Conservation (phyloP, 1,140 invertebrate species). For the Drosophila sucinea region DNA sequence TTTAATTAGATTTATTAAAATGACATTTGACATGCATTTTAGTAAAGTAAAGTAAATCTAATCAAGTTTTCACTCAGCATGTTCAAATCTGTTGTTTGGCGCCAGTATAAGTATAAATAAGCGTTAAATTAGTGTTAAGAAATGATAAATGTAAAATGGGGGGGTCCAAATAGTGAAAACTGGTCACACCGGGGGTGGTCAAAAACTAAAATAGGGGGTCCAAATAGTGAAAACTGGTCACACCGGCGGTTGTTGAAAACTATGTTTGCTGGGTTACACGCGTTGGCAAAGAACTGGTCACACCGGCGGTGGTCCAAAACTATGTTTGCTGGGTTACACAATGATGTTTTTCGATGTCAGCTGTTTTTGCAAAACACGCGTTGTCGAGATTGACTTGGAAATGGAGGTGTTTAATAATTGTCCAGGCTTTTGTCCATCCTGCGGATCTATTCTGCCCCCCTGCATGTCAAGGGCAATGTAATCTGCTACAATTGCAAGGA, state of each 20-base stretch:
- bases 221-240: conserved; percentile 85
- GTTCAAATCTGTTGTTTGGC: background rate
- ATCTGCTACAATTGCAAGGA: conserved; percentile 87
- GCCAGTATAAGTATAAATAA: background rate
- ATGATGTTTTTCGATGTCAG: too few relatives aligned
- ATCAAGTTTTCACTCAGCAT: too few relatives aligned
- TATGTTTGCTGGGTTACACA: too few relatives aligned
- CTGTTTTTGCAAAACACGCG: too few relatives aligned
- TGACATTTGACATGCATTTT: conserved; percentile 48
- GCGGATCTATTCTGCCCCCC: conserved; percentile 91
- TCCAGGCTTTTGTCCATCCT: conserved; percentile 91
- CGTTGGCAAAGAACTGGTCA: conserved; percentile 85
- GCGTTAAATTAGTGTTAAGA: too few relatives aligned
- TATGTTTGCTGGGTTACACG: conserved; percentile 88
- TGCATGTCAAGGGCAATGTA: conserved; percentile 85
- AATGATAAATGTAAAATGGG: too few relatives aligned
- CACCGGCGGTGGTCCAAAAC: too few relatives aligned
- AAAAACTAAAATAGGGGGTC: too few relatives aligned
- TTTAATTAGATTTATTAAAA: conserved; percentile 73
- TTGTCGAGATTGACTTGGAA: too few relatives aligned
- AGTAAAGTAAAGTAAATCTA: conserved; percentile 19
- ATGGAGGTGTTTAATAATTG: conserved; percentile 84
- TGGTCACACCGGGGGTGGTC: too few relatives aligned
- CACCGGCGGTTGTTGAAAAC: conserved; percentile 89
- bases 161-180: too few relatives aligned